Conservation (phyloP, 2,888 invertebrate species). For the Campopleginae sp. region DNA sequence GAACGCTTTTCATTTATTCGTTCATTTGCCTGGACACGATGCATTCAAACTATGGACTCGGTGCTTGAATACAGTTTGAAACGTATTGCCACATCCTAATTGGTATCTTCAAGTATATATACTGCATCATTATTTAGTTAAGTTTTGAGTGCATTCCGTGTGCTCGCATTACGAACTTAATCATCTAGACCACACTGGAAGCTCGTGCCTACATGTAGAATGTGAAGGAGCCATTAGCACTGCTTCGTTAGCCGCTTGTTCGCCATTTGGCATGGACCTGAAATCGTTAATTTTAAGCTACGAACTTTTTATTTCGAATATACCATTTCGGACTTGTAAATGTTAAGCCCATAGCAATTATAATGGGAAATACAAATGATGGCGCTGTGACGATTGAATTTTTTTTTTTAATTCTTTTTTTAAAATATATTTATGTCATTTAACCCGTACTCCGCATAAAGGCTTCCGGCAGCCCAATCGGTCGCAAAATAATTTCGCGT, state of each 20-base stretch:
- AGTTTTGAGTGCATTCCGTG: slow-evolving; percentile 8
- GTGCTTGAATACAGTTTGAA: not conserved
- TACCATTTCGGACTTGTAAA: not conserved
- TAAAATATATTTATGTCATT: too few relatives aligned
- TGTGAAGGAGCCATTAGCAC: slow-evolving; percentile 5
- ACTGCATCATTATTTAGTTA: not conserved
- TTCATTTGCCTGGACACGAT: not conserved
- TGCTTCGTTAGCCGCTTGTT: slow-evolving; percentile 2
- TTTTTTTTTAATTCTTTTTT: not conserved
- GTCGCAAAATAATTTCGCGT: too few relatives aligned
- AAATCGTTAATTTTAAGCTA: not conserved
- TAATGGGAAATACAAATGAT: not conserved
- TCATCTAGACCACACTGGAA: slow-evolving; percentile 2
- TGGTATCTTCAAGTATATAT: not conserved
- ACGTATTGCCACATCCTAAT: not conserved
- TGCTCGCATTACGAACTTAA: not conserved
- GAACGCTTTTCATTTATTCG: not conserved
- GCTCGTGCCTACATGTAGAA: not conserved
- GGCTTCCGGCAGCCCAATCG: too few relatives aligned
- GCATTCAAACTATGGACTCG: not conserved
- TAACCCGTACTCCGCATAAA: too few relatives aligned
- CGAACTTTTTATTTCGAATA: not conserved
- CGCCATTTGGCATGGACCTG: slow-evolving; percentile 4
- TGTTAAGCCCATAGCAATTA: not conserved
- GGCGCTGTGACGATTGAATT: not conserved